These are phyloP conservation scores for Pagetopsis macropterus DNA, from an alignment of 2,797 vertebrate species.

Conservation along the genomic window DNA sequence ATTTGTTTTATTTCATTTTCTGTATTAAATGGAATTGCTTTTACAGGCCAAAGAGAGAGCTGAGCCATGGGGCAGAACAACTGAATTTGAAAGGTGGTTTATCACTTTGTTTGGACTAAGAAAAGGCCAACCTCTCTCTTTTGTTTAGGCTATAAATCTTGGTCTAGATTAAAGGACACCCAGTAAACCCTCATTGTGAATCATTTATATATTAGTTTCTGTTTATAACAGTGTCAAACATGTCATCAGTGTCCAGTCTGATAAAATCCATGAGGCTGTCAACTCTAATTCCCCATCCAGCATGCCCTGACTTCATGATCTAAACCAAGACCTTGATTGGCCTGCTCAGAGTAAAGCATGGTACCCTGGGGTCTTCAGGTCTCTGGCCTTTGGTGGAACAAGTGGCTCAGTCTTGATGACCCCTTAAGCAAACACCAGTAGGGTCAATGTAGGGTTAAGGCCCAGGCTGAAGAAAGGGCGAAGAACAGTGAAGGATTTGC, in stretches of 20 bases:
- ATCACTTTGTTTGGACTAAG: background rate
- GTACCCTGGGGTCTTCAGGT: conserved; percentile 38
- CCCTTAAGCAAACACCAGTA: conserved; percentile 39
- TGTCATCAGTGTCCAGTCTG: conserved; percentile 39
- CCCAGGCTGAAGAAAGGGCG: conserved; percentile 41
- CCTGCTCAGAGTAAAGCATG: conserved; percentile 1
- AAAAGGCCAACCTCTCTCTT: background rate
- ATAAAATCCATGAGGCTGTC: conserved; percentile 58
- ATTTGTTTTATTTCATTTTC: conserved; percentile 18
- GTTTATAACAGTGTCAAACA: conserved; percentile 14
- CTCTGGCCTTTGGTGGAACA: conserved; percentile 45
- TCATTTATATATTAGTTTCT: conserved; percentile 11
- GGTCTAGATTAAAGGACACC: background rate
- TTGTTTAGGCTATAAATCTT: background rate
- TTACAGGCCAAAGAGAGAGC: background rate
- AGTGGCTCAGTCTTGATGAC: conserved; percentile 51
- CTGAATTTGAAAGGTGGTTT: conserved; percentile 12
- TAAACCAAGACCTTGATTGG: conserved; percentile 26
- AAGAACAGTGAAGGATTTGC: conserved; percentile 51
- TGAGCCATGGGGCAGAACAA: background rate
- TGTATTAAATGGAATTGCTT: conserved; percentile 26
- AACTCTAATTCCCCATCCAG: conserved; percentile 58
- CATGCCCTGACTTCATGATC: conserved; percentile 29
- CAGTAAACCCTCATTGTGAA: background rate
- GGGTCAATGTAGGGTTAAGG: conserved; percentile 59